phyloP scores from a whole-genome alignment of 2,888 invertebrate genomes.

The Pollenia labialis region DNA sequence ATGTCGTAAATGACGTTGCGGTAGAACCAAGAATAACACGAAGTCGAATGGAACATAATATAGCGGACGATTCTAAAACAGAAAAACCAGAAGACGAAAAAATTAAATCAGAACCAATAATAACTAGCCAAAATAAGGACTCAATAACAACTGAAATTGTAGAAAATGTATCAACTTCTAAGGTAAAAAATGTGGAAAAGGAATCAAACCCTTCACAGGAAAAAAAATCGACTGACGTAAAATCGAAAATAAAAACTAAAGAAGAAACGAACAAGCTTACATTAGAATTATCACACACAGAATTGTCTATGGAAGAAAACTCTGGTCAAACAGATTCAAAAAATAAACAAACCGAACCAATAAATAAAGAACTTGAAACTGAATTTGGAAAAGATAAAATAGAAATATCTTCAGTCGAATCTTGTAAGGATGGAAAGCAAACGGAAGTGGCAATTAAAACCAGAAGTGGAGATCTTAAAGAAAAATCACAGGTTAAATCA shows the following conservation, averaged over 20 bases:
- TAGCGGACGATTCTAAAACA: constrained; percentile 6
- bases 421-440: neutral
- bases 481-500: neutral
- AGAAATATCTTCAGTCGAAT: neutral
- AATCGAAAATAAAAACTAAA: no score
- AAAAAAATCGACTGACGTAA: neutral
- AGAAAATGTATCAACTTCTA: neutral
- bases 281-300: no score
- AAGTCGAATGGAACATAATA: constrained; percentile 12
- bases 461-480: neutral
- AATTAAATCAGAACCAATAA: neutral
- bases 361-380: neutral
- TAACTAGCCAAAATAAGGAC: neutral
- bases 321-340: neutral
- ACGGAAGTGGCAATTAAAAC: neutral
- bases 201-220: neutral
- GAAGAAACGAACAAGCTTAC: no score
- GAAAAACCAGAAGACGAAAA: neutral
- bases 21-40: constrained; percentile 14
- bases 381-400: constrained; percentile 17
- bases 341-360: constrained; percentile 2
- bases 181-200: neutral
- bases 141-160: neutral
- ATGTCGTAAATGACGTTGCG: neutral
- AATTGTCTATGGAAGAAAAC: no score